Evolutionary conservation across 2,888 invertebrate genomes (phyloP).

Genomic region (Pyrochroa serraticornis): DNA sequence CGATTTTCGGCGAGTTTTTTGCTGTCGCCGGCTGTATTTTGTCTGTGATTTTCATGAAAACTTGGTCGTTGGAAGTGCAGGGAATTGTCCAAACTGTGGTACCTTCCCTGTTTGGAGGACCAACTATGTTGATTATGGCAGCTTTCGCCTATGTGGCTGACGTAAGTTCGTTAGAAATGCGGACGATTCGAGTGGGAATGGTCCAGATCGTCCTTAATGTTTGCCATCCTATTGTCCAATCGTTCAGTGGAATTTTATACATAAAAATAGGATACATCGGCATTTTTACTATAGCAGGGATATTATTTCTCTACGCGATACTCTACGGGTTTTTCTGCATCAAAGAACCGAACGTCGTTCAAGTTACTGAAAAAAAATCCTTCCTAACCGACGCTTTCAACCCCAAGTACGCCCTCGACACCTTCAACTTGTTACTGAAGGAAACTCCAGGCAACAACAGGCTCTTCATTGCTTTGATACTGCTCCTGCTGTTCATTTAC

Average conservation of each 20-base stretch:
- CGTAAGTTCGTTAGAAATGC: slow-evolving; percentile 61
- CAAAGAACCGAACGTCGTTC: slow-evolving; percentile 45
- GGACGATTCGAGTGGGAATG: slow-evolving; percentile 68
- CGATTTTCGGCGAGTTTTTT: slow-evolving; percentile 55
- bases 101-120: slow-evolving; percentile 65
- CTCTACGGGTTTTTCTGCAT: slow-evolving; percentile 51
- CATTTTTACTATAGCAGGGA: slow-evolving; percentile 45
- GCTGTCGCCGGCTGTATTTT: slow-evolving; percentile 61
- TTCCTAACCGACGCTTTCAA: slow-evolving; percentile 51
- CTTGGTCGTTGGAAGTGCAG: slow-evolving; percentile 61
- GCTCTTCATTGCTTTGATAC: slow-evolving; percentile 41
- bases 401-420: slow-evolving; percentile 50
- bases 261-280: slow-evolving; percentile 48
- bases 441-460: slow-evolving; percentile 45
- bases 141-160: slow-evolving; percentile 56
- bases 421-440: slow-evolving; percentile 48
- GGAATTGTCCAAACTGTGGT: slow-evolving; percentile 63
- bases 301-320: slow-evolving; percentile 45
- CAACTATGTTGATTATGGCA: slow-evolving; percentile 57
- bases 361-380: slow-evolving; percentile 27
- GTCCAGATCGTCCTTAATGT: slow-evolving; percentile 55
- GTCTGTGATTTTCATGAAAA: slow-evolving; percentile 62
- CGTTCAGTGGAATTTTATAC: slow-evolving; percentile 50
- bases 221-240: slow-evolving; percentile 44
- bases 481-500: slow-evolving; percentile 45